phyloP scores from a whole-genome alignment of 2,797 vertebrate genomes.

The Lemur catta region DNA sequence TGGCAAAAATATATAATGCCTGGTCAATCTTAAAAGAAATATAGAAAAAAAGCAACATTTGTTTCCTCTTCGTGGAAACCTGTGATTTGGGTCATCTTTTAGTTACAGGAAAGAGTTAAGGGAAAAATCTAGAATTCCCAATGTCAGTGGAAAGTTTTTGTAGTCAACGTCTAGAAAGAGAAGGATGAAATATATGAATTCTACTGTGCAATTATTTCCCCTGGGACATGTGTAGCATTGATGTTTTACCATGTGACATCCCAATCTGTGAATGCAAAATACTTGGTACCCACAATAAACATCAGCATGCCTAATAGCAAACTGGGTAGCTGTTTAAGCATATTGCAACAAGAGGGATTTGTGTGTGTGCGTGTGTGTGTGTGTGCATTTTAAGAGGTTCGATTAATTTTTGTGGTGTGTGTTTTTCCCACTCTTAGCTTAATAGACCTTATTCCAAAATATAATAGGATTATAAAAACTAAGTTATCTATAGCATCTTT shows the following conservation, averaged over 20 bases:
- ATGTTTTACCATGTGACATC: not conserved
- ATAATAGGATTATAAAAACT: not conserved
- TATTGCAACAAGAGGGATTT: not conserved
- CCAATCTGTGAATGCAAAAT: not conserved
- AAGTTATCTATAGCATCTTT: not conserved
- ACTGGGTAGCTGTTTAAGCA: not conserved
- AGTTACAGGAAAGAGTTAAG: not conserved
- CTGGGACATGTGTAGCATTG: not conserved
- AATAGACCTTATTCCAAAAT: not conserved
- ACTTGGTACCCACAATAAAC: not conserved
- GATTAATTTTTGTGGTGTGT: not conserved
- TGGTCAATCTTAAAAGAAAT: not conserved
- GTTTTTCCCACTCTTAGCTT: not conserved
- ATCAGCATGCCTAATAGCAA: not conserved
- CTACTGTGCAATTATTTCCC: not conserved
- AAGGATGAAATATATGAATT: not conserved
- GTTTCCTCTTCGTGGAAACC: not conserved
- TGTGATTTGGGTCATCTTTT: not conserved
- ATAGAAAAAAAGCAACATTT: not conserved
- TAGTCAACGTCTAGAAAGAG: not conserved
- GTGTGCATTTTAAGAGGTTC: not conserved
- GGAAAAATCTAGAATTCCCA: slow-evolving; percentile 15
- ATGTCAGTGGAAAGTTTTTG: not conserved
- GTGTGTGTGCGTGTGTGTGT: not conserved
- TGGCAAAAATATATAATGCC: not conserved